Evolutionary conservation across 2,113 vertebrate species (phyloP).

Genomic region (Ifrita kowaldi): DNA sequence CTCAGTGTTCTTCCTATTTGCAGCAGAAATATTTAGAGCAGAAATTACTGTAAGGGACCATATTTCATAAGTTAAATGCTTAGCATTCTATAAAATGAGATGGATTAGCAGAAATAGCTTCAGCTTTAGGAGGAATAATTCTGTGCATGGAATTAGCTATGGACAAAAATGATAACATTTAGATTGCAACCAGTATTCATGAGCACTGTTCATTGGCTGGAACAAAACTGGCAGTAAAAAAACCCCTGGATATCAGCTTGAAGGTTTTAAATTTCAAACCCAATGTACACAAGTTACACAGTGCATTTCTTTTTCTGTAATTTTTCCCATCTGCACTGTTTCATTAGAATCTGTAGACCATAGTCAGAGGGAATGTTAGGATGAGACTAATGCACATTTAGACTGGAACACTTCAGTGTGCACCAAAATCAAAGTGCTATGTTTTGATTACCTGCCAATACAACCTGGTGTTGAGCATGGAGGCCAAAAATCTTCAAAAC

Average conservation of each 20-base stretch:
- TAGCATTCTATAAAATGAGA: background rate
- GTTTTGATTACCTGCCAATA: background rate
- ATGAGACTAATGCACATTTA: background rate
- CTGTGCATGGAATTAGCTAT: background rate
- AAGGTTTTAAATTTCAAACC: conserved; percentile 43
- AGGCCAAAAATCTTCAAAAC: background rate
- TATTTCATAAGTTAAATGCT: background rate
- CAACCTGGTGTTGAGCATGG: background rate
- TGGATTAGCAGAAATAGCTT: background rate
- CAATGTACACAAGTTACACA: conserved; percentile 17
- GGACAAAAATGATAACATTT: conserved; percentile 38
- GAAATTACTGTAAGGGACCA: background rate
- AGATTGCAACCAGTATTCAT: background rate
- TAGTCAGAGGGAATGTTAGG: background rate
- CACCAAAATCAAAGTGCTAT: background rate
- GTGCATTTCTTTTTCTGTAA: conserved; percentile 35
- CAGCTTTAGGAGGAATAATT: background rate
- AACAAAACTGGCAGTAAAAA: conserved; percentile 1
- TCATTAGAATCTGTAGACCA: background rate
- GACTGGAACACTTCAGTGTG: background rate
- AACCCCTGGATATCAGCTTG: background rate
- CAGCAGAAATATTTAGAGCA: background rate
- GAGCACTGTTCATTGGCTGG: background rate
- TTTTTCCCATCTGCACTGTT: conserved; percentile 41
- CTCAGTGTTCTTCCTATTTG: background rate